Conservation (phyloP, 2,888 invertebrate species). For the Diarsia brunnea region DNA sequence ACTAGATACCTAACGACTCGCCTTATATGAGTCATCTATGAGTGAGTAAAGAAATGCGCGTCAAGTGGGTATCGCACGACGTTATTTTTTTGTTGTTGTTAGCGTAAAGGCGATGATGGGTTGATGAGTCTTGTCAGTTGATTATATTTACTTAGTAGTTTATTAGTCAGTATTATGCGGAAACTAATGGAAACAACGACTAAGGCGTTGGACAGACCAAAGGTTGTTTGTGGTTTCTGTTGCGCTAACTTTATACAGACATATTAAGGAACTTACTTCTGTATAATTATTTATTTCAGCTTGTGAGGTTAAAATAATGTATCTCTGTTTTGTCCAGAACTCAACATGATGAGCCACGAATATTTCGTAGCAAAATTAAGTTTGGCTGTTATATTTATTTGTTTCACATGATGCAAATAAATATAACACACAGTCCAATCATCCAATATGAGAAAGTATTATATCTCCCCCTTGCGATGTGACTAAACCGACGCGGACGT, state of each 20-base stretch:
- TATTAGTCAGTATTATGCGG: conserved; percentile 1
- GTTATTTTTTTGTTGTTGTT: conserved; percentile 6
- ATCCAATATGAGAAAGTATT: conserved; percentile 29
- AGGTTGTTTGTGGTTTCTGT: neutral
- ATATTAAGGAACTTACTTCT: too few relatives aligned
- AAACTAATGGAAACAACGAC: conserved; percentile 2
- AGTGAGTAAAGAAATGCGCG: conserved; percentile 23
- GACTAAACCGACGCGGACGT: conserved; percentile 42
- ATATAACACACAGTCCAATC: conserved; percentile 31
- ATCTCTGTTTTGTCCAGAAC: neutral
- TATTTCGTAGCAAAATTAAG: neutral
- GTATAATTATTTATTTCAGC: too few relatives aligned
- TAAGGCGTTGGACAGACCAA: neutral
- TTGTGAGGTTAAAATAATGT: neutral
- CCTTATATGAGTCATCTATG: conserved; percentile 47
- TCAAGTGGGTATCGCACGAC: conserved; percentile 1
- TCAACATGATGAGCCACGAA: neutral
- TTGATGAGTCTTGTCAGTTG: neutral
- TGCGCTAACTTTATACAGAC: neutral
- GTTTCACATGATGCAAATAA: neutral
- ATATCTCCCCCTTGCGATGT: conserved; percentile 30
- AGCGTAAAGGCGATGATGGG: conserved; percentile 15
- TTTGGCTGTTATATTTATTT: conserved; percentile 5
- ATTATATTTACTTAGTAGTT: neutral
- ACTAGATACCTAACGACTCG: neutral